Evolutionary conservation across 2,888 invertebrate genomes (phyloP).

Genomic region (Andrena dorsata): DNA sequence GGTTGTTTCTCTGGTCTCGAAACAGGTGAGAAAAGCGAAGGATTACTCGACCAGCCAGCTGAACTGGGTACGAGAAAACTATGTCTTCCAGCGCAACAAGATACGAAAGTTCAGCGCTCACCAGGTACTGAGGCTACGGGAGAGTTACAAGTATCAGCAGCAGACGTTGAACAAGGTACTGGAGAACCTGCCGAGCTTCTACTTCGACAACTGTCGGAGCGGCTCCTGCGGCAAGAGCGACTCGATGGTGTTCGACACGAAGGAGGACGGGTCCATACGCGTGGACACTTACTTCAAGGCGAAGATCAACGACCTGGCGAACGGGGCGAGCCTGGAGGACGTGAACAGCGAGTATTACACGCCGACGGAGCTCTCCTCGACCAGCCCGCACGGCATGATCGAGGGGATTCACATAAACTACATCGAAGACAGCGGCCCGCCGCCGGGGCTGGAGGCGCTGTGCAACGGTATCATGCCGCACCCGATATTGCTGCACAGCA

Average conservation of each 20-base stretch:
- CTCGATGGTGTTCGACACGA: slow-evolving; percentile 89
- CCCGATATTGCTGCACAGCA: slow-evolving; percentile 69
- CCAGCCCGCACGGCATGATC: slow-evolving; percentile 79
- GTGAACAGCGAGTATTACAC: slow-evolving; percentile 91
- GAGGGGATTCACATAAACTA: slow-evolving; percentile 90
- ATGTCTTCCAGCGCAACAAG: slow-evolving; percentile 97
- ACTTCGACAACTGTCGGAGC: slow-evolving; percentile 97
- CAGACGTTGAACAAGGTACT: slow-evolving; percentile 97
- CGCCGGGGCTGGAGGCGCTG: slow-evolving; percentile 58
- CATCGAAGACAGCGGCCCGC: slow-evolving; percentile 86
- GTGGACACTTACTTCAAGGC: slow-evolving; percentile 90
- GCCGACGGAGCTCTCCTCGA: slow-evolving; percentile 90
- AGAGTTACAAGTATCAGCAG: slow-evolving; percentile 98
- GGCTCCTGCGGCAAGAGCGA: slow-evolving; percentile 87
- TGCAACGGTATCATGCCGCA: slow-evolving; percentile 47
- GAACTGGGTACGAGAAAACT: slow-evolving; percentile 97
- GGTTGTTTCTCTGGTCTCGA: slow-evolving; percentile 28
- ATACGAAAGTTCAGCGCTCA: slow-evolving; percentile 97
- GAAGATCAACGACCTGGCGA: slow-evolving; percentile 88
- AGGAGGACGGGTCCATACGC: slow-evolving; percentile 83
- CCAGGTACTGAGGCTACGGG: slow-evolving; percentile 94
- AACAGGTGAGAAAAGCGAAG: slow-evolving; percentile 94
- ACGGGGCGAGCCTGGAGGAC: slow-evolving; percentile 86
- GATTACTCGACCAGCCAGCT: slow-evolving; percentile 96
- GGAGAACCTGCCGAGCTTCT: slow-evolving; percentile 95